phyloP scores from a whole-genome alignment of 2,888 invertebrate species.

The Drymonia ruficornis region DNA sequence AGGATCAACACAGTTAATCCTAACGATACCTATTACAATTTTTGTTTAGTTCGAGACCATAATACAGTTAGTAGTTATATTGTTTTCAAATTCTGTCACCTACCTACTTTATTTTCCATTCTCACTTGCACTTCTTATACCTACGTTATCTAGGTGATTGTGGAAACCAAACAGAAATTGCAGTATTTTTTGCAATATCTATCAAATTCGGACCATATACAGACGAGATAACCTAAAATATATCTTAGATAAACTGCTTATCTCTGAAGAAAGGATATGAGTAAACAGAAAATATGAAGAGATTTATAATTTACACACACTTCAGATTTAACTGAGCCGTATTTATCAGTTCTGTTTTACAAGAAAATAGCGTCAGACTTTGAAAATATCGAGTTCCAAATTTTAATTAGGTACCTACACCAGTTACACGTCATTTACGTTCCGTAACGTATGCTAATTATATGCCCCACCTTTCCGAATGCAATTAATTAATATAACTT shows the following conservation, averaged over 20 bases:
- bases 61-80: too few relatives aligned
- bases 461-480: slow-evolving; percentile 22
- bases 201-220: not conserved
- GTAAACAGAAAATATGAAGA: not conserved
- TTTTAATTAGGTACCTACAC: too few relatives aligned
- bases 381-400: too few relatives aligned
- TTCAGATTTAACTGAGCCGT: too few relatives aligned
- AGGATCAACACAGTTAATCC: too few relatives aligned
- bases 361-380: too few relatives aligned
- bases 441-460: slow-evolving; percentile 23
- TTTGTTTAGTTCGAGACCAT: too few relatives aligned
- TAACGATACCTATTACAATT: too few relatives aligned
- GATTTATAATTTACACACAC: too few relatives aligned
- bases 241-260: not conserved
- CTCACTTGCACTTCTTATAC: not conserved
- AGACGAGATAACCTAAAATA: slow-evolving; percentile 1
- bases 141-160: not conserved
- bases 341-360: too few relatives aligned
- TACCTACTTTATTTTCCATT: not conserved
- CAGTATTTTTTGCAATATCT: not conserved
- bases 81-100: too few relatives aligned
- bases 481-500: slow-evolving; percentile 32
- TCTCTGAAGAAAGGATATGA: not conserved
- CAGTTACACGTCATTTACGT: not conserved
- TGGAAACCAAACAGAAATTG: not conserved